Conservation (phyloP, 1,140 invertebrate genomes). For the Euwallacea fornicatus region DNA sequence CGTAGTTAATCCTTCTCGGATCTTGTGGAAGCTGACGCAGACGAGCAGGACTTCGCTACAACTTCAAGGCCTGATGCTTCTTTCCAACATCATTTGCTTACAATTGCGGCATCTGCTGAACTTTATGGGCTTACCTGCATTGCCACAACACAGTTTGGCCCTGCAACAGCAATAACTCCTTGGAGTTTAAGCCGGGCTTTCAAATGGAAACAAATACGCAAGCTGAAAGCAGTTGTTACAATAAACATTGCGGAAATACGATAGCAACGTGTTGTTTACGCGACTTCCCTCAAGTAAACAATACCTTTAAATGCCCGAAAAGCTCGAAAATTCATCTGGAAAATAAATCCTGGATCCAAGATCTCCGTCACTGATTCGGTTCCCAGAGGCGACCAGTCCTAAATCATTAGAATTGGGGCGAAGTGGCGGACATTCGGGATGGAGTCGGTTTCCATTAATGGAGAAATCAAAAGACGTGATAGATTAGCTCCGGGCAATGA, state of each 20-base stretch:
- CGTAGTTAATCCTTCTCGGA: background rate
- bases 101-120: background rate
- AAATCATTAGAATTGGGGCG: conserved; percentile 16
- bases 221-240: background rate
- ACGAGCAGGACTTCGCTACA: background rate
- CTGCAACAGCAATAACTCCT: too few species aligned
- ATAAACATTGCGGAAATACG: background rate
- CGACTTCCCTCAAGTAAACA: background rate
- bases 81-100: background rate
- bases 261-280: background rate
- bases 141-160: background rate
- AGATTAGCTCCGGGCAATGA: conserved; percentile 25
- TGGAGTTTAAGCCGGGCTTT: too few species aligned
- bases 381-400: background rate
- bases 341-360: conserved; percentile 2
- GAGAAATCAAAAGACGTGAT: conserved; percentile 28
- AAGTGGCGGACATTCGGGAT: conserved; percentile 11
- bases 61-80: background rate
- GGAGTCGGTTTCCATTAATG: conserved; percentile 15
- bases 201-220: background rate
- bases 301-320: background rate
- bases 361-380: background rate
- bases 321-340: background rate
- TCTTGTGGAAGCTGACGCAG: background rate
- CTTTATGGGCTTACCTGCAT: background rate